Base-by-base conservation (phyloP, 2,797 vertebrate species). In the Masticophis lateralis region DNA sequence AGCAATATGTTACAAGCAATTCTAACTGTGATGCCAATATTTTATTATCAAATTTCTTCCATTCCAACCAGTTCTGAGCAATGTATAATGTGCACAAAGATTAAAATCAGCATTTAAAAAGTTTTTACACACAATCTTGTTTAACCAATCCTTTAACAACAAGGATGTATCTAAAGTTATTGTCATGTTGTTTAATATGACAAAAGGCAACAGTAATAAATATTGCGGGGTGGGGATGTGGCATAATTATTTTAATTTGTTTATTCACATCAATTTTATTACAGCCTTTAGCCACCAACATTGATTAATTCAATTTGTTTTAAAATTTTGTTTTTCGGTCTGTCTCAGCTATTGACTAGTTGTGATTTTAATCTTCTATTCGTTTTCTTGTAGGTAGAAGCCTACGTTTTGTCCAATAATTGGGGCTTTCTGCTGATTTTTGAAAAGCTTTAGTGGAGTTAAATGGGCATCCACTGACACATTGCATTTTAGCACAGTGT, bases 381-480 rank as follows among this genome's bases (percentile, higher is more conserved):
- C 74, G 25, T 43, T 83, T 83, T 83, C 20, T 47, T 4, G 4
- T 11, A 25, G 74, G 14, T 66, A 53, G 25, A 90, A 90, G 43
- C 47, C 3, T 63, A 90, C n/a, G 14, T 11, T 43, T 56, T 90
- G 59, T 59, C 55, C 61, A 63, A 27, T 43, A 27, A 86, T 18
- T 83, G 28, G 20, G 56, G 18, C 37, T 89, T 79, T 92, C 91
- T 90, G 74, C 57, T 92, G 92, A 83, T 89, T n/a, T 89, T 89
- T 25, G 43, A 53, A 88, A 83, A 83, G 87, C 47, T 57, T 83
- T 57, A 60, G 28, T 4, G 43, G 66, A 51, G 56, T 51, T 53
- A 89, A 89, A 53, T 86, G 69, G 43, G 43, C 87, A 74, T 47
- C 86, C 53, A 92, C 53, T 13, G 53, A 74, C 28, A 66, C 57